phyloP scores from a whole-genome alignment of 2,797 vertebrate genomes.

The Argentina silus region DNA sequence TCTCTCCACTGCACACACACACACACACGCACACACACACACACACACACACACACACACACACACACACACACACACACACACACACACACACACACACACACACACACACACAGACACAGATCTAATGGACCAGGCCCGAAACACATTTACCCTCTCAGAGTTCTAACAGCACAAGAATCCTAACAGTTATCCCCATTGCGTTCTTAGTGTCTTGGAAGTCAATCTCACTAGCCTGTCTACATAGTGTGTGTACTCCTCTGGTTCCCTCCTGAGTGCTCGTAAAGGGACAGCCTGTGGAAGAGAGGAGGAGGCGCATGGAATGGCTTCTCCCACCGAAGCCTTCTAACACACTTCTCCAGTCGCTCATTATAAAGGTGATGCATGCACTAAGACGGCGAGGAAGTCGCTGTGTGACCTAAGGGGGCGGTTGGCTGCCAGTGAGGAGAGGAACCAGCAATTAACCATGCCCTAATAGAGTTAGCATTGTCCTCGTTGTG shows the following conservation, averaged over 20 bases:
- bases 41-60: no score
- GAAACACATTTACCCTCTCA: neutral
- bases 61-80: no score
- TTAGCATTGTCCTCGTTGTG: conserved; percentile 1
- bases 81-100: no score
- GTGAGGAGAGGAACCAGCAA: conserved; percentile 58
- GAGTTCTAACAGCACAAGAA: neutral
- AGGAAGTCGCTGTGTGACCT: conserved; percentile 69
- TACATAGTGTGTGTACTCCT: no score
- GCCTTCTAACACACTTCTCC: conserved; percentile 52
- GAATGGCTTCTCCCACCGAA: conserved; percentile 61
- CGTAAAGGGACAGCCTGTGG: neutral
- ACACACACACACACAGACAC: no score
- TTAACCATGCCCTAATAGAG: conserved; percentile 55
- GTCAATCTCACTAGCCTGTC: neutral
- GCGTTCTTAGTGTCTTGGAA: neutral
- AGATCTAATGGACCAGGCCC: neutral
- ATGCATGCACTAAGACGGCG: conserved; percentile 58
- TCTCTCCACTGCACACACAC: no score
- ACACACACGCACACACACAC: no score
- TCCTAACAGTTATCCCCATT: neutral
- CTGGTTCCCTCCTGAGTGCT: neutral
- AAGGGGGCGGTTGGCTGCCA: conserved; percentile 59
- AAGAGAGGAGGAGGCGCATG: conserved; percentile 19
- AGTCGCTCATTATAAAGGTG: conserved; percentile 77